phyloP scores from a whole-genome alignment of 2,888 invertebrate species.

The Vannuccia rotundouncinata region DNA sequence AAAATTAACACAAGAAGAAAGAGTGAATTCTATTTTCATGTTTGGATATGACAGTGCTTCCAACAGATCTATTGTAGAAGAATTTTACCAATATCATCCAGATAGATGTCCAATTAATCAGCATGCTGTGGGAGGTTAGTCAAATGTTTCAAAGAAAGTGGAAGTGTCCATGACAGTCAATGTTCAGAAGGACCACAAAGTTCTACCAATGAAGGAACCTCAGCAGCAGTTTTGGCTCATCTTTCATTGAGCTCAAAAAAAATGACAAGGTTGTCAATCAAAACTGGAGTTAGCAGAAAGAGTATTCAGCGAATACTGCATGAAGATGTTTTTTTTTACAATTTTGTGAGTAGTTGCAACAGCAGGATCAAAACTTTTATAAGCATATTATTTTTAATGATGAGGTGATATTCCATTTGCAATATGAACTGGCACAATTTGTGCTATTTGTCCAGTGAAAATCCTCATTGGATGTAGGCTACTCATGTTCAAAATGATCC shows the following conservation, averaged over 20 bases:
- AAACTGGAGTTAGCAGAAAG: constrained; percentile 25
- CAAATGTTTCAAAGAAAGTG: constrained; percentile 19
- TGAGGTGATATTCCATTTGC: constrained; percentile 14
- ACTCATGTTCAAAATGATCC: constrained; percentile 30
- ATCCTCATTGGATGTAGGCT: constrained; percentile 29
- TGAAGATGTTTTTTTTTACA: neutral
- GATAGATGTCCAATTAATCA: constrained; percentile 28
- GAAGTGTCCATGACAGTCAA: constrained; percentile 28
- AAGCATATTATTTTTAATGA: too few relatives aligned
- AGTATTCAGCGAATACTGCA: constrained; percentile 27
- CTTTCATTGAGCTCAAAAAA: constrained; percentile 13
- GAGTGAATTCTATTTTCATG: constrained; percentile 13
- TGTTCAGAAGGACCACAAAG: constrained; percentile 11
- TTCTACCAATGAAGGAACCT: constrained; percentile 25
- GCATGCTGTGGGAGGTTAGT: constrained; percentile 8
- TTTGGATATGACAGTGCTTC: constrained; percentile 13
- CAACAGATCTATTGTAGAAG: neutral
- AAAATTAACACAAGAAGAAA: constrained; percentile 27
- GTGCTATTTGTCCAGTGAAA: constrained; percentile 5
- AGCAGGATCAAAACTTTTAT: constrained; percentile 22
- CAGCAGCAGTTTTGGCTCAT: constrained; percentile 19
- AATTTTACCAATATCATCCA: constrained; percentile 2
- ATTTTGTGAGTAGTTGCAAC: neutral
- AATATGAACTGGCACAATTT: constrained; percentile 29
- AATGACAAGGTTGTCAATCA: neutral